phyloP scores from a whole-genome alignment of 2,113 vertebrate genomes.

The Crypturellus undulatus region DNA sequence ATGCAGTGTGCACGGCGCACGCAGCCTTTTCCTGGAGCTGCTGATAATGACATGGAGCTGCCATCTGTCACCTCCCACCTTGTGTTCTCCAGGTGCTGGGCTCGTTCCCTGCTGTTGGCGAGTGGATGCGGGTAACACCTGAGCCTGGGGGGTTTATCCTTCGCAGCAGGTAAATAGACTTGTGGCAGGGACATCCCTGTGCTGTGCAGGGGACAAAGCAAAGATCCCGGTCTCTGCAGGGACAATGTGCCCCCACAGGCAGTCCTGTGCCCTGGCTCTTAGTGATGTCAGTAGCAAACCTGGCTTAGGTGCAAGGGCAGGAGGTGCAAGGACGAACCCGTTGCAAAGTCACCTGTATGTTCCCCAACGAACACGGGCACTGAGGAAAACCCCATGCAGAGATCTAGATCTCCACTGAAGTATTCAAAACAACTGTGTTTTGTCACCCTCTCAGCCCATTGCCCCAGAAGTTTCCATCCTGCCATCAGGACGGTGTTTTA shows the following conservation, averaged over 20 bases:
- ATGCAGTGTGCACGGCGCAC: background rate
- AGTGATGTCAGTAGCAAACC: accelerated
- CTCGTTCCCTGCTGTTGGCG: background rate
- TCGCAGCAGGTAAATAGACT: background rate
- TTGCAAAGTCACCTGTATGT: background rate
- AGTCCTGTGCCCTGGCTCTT: background rate
- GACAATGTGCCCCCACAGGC: background rate
- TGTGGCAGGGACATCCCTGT: background rate
- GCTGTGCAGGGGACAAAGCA: background rate
- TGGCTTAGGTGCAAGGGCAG: background rate
- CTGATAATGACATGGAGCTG: background rate
- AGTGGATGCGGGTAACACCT: background rate
- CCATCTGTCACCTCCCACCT: accelerated
- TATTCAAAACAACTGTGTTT: background rate
- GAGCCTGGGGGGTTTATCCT: background rate
- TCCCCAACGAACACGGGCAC: background rate
- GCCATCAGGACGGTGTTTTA: background rate
- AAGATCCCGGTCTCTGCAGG: background rate
- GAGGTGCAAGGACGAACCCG: background rate
- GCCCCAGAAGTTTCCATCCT: constrained; percentile 7
- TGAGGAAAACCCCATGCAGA: background rate
- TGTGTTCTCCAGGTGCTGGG: background rate
- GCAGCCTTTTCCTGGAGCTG: background rate
- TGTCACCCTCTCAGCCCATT: background rate
- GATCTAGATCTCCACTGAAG: background rate